Base-by-base conservation (phyloP, 2,797 vertebrate species). In the Coilia nasus region DNA sequence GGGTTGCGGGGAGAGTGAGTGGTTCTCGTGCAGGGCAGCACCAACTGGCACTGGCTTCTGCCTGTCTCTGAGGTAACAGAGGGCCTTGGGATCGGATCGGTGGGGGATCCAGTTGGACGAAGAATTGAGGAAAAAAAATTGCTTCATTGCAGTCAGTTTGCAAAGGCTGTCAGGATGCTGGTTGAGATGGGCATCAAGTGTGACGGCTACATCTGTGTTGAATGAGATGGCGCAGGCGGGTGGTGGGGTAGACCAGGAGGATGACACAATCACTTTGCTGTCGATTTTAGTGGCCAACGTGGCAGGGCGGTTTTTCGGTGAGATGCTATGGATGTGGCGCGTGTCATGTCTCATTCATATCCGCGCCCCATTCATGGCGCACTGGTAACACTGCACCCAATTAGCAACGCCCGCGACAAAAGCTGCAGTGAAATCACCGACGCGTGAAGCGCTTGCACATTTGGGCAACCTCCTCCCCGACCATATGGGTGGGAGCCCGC, bases 1-100 rank as follows among this genome's bases (percentile, higher is more conserved):
- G 80, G 88, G 75, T 81, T 88, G 28, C 84, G 89, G 89, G 89
- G 89, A 89, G 88, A 90, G 88, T 88, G 88, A 75, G 56, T 71
- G 89, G 87, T 88, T 54, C 50, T 54, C 50, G 50, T 54, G 50
- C 50, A 54, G 89, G 88, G 89, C 87, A 87, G 91, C 7, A 9
- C 21, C 28, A 83, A 83, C 86, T 85, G 81, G 81, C 85, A 89
- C 44, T 82, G 84, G 10, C 31, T 19, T 14, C 15, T 75, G 28
- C 28, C 14, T 75, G 35, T 17, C 67, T 85, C 67, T 85, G 83
- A 86, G 71, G 91, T 86, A 85, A 75, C 35, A 75, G 87, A 91
- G 83, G 10, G 12, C 23, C 2, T 67, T 64, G 83, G 86, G 85
- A 81, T 71, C 85, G 89, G 86, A 54, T 31, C 25, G 62, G 23